Conservation (phyloP, 2,113 vertebrate genomes). For the Myotis davidii region DNA sequence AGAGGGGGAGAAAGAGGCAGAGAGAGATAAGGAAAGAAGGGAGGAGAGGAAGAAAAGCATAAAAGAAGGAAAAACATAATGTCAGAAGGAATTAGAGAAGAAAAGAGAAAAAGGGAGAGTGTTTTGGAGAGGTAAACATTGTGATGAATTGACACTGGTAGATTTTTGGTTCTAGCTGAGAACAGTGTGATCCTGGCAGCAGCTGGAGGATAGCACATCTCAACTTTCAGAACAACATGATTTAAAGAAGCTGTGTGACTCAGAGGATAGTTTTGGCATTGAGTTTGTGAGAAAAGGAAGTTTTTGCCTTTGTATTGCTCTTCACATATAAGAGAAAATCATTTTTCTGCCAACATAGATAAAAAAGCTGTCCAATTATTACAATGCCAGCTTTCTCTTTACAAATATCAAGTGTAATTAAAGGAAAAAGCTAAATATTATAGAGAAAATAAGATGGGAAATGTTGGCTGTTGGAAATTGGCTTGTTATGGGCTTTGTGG, state of each 20-base stretch:
- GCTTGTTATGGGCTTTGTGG: constrained; percentile 70
- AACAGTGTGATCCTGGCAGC: constrained; percentile 35
- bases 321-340: constrained; percentile 66
- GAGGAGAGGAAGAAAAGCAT: neutral
- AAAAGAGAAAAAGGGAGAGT: neutral
- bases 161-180: neutral
- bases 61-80: neutral
- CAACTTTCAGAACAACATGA: constrained; percentile 60
- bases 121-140: neutral
- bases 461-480: constrained; percentile 62
- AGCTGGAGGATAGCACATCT: constrained; percentile 36
- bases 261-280: constrained; percentile 68
- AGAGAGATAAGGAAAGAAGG: neutral
- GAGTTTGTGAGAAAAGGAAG: constrained; percentile 62
- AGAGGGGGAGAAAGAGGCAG: neutral
- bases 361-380: constrained; percentile 70
- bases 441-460: constrained; percentile 75
- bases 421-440: constrained; percentile 73
- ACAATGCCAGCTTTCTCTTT: constrained; percentile 67
- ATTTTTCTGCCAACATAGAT: constrained; percentile 65
- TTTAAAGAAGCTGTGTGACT: constrained; percentile 56
- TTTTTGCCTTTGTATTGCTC: constrained; percentile 68
- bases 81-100: neutral
- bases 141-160: neutral
- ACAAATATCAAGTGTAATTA: constrained; percentile 74